A percentile compares a stretch with the other conserved stretches of the same genome.
Conservation (phyloP, 1,140 invertebrate genomes). For the Rhopalosiphum padi region DNA sequence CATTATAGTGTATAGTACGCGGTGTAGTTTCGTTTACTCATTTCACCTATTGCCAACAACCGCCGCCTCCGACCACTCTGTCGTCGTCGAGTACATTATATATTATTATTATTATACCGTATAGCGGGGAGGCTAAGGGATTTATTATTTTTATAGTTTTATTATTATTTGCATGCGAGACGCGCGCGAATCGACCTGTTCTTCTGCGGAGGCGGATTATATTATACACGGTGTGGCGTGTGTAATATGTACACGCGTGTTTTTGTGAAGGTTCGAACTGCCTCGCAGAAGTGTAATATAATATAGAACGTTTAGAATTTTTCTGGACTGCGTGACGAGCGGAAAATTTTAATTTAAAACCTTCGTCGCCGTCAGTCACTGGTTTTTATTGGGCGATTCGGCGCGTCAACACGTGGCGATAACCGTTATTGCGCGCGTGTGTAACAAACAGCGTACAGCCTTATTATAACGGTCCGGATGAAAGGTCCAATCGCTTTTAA, state of each 20-base stretch:
- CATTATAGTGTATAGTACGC: background rate
- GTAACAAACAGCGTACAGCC: background rate
- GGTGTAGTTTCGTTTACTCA: constrained; percentile 29
- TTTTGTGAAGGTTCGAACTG: background rate
- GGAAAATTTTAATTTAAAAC: constrained; percentile 44
- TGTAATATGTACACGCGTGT: background rate
- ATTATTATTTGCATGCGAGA: background rate
- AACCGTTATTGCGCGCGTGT: constrained; percentile 1
- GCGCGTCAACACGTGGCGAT: constrained; percentile 49
- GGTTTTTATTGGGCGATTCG: constrained; percentile 50
- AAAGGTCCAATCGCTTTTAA: constrained; percentile 53
- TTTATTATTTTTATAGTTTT: background rate
- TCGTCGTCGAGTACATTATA: constrained; percentile 2
- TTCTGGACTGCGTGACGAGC: background rate
- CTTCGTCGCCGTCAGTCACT: constrained; percentile 25
- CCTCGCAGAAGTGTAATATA: background rate
- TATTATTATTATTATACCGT: background rate
- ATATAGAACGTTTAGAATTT: background rate
- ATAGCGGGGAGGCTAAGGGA: background rate
- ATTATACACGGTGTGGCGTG: background rate
- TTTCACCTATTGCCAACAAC: constrained; percentile 49
- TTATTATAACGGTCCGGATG: constrained; percentile 39
- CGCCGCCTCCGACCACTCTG: background rate
- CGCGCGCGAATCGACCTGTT: background rate
- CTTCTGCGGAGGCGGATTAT: background rate